Base-by-base conservation (phyloP, 2,113 vertebrate genomes). In the Peromyscus californicus region DNA sequence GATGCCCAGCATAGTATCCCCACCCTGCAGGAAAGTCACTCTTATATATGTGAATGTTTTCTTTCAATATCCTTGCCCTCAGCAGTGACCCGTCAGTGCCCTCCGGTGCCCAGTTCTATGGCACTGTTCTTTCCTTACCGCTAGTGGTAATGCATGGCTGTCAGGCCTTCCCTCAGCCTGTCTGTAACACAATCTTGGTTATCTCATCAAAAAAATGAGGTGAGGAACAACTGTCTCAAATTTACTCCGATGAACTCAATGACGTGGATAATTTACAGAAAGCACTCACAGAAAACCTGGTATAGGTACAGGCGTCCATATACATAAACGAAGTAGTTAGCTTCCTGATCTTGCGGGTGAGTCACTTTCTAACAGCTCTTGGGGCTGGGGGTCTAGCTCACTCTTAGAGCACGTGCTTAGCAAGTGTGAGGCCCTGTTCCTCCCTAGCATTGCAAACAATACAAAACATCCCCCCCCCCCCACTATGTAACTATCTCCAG, bases 1-100 rank as follows among this genome's bases (percentile, higher is more conserved):
- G 61, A 65, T 10, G 15, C 16, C 13, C 45, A 48, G 31, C 63
- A 65, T 24, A 29, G 10, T 19, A 13, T 54, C 48, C 51, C 15
- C 19, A 48, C 8, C 3, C 6, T 36, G 19, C 7, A 69, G 51
- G 9, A 67, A 86, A 13, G 5, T 12, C 84, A 67, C n/a, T 85
- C 76, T 51, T 29, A 29, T 11, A 48, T 1, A 79, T 10, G 12
- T 22, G 7, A 57, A 8, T 48, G 15, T 59, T 97, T 95, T 89
- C 45, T 97, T 92, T 94, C 45, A 93, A 12, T 63, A 78, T 80
- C 57, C 65, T 76, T 76, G 31, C 39, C n/a, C 51, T 86, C 75
- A 87, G 24, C 45, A 67, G 61, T 72, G 59, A 92, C 21, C 33
- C 76, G 67, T 75, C 70, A 95, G 36, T 39, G 57, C 13, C 16